These are phyloP conservation scores for Pristionchus fissidentatus DNA, from an alignment of 2,888 invertebrate species.

Conservation along the genomic window DNA sequence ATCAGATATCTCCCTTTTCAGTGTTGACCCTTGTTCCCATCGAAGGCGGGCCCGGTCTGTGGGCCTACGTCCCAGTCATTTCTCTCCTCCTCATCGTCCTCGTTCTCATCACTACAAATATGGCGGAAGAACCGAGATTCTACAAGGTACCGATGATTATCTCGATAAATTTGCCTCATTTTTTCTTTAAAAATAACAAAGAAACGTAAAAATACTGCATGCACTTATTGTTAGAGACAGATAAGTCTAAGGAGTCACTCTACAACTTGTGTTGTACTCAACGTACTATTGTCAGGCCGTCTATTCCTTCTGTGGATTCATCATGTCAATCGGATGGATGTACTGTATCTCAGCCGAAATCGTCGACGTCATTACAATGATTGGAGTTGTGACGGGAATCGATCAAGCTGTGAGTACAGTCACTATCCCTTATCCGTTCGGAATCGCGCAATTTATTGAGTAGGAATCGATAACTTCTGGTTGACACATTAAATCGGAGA, in stretches of 20 bases:
- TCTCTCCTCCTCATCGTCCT: neutral
- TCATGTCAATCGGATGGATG: slow-evolving; percentile 80
- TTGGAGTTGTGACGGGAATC: slow-evolving; percentile 80
- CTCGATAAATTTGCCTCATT: neutral
- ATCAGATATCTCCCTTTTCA: neutral
- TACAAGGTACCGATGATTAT: neutral
- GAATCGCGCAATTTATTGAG: neutral
- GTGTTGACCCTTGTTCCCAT: neutral
- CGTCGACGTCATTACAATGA: slow-evolving; percentile 79
- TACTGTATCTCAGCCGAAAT: slow-evolving; percentile 81
- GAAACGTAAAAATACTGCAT: no score
- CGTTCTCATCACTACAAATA: neutral
- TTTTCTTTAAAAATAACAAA: no score
- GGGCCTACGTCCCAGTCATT: neutral
- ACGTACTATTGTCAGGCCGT: no score
- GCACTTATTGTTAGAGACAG: no score
- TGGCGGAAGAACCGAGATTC: neutral
- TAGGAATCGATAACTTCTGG: no score
- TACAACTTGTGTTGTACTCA: no score
- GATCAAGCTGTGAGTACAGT: slow-evolving; percentile 48
- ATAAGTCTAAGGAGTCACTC: no score
- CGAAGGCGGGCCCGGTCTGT: slow-evolving; percentile 43
- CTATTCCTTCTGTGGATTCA: slow-evolving; percentile 79
- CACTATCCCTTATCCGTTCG: neutral
- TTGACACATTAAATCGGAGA: no score